Conservation (phyloP, 2,797 vertebrate genomes). For the Tauraco hartlaubi region DNA sequence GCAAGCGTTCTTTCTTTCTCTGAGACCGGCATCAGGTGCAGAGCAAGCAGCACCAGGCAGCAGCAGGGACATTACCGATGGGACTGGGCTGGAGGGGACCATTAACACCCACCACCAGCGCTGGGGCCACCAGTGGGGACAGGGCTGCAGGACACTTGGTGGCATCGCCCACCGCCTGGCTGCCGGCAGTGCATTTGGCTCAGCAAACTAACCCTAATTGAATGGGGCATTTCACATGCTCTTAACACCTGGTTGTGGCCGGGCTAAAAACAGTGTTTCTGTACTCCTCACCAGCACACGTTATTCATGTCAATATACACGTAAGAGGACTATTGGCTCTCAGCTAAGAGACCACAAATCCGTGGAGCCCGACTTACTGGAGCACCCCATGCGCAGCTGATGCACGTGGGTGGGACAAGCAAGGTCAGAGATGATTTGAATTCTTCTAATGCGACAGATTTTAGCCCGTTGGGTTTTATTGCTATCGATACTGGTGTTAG, state of each 20-base stretch:
- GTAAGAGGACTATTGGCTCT: background rate
- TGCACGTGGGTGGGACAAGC: background rate
- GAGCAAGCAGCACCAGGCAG: background rate
- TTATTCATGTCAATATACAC: background rate
- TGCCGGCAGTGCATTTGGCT: background rate
- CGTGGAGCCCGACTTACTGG: background rate
- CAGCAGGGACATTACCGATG: background rate
- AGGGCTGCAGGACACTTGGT: background rate
- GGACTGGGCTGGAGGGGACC: background rate
- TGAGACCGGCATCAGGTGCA: background rate
- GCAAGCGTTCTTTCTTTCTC: background rate
- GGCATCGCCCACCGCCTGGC: background rate
- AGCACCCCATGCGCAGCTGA: background rate
- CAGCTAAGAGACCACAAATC: background rate
- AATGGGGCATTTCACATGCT: background rate
- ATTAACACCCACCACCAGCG: background rate
- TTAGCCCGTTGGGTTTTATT: background rate
- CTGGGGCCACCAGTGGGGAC: background rate
- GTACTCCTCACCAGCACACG: fast-evolving
- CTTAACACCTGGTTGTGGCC: background rate
- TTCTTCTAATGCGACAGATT: background rate
- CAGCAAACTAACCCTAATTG: background rate
- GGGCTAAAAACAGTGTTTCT: background rate
- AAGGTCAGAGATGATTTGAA: background rate
- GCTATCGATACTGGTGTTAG: background rate